Percentiles rank a stretch among this genome's conserved stretches.
Conservation (phyloP, 2,113 vertebrate genomes). For the Crotophaga sulcirostris region DNA sequence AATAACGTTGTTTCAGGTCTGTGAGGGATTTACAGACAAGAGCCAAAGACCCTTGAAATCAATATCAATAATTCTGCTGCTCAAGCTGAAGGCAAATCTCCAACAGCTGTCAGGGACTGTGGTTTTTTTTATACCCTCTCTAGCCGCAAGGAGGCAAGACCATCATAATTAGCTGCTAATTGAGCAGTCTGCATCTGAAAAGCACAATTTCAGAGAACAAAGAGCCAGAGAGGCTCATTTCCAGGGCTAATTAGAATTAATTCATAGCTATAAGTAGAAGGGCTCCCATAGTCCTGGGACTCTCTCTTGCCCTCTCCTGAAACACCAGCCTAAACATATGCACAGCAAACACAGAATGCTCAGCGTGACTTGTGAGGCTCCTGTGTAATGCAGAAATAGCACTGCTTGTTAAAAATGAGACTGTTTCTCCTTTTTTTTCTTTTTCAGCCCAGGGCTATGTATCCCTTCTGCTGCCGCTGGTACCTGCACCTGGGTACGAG, state of each 20-base stretch:
- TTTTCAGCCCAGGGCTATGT: background rate
- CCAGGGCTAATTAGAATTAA: slow-evolving; percentile 56
- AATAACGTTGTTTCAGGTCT: background rate
- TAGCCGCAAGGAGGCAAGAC: slow-evolving; percentile 20
- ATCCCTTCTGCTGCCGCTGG: background rate
- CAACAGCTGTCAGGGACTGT: background rate
- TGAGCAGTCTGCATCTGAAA: slow-evolving; percentile 16
- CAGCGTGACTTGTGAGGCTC: slow-evolving; percentile 5
- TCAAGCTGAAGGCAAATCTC: slow-evolving; percentile 15
- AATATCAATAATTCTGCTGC: background rate
- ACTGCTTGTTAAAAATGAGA: slow-evolving; percentile 33
- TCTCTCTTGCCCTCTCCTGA: slow-evolving; percentile 32
- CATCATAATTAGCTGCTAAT: slow-evolving; percentile 69
- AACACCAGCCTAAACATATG: slow-evolving; percentile 40
- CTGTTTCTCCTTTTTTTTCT: background rate
- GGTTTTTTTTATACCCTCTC: background rate
- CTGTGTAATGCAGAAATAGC: slow-evolving; percentile 58
- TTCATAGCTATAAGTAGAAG: slow-evolving; percentile 55
- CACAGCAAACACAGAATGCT: slow-evolving; percentile 25
- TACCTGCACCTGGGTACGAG: background rate
- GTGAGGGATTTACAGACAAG: background rate
- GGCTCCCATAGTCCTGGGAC: slow-evolving; percentile 35
- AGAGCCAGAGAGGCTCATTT: slow-evolving; percentile 8
- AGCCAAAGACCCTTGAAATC: slow-evolving; percentile 19
- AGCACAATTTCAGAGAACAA: slow-evolving; percentile 46